Conservation (phyloP, 2,888 invertebrate genomes). For the Apomyelois bistriatella region DNA sequence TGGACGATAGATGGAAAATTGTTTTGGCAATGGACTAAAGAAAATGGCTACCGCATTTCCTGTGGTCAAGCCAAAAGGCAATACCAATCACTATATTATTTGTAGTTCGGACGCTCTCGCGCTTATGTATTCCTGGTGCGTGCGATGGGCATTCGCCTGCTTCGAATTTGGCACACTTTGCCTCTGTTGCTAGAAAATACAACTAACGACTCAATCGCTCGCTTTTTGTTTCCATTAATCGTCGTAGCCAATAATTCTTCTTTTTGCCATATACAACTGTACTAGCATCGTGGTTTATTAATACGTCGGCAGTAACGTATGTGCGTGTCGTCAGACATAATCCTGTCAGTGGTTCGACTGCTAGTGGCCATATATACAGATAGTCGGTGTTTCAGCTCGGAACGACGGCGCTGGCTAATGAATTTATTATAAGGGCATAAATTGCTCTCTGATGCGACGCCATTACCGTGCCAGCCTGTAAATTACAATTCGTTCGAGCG, state of each 20-base stretch:
- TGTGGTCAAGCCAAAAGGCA: constrained; percentile 75
- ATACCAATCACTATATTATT: constrained; percentile 60
- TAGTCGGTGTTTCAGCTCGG: constrained; percentile 33
- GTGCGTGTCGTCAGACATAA: constrained; percentile 27
- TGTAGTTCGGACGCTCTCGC: constrained; percentile 37
- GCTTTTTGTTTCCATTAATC: constrained; percentile 33
- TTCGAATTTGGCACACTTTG: constrained; percentile 29
- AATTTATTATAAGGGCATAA: constrained; percentile 79
- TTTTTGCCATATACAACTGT: constrained; percentile 17
- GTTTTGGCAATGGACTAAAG: constrained; percentile 66
- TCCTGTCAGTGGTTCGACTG: constrained; percentile 33
- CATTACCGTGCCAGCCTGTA: constrained; percentile 68
- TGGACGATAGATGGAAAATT: constrained; percentile 64
- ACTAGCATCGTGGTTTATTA: constrained; percentile 27
- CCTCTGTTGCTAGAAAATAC: constrained; percentile 24
- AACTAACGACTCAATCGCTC: constrained; percentile 28
- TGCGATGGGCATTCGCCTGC: constrained; percentile 22
- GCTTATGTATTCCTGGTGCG: constrained; percentile 56
- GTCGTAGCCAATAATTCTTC: constrained; percentile 16
- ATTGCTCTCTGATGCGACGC: constrained; percentile 73
- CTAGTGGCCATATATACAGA: constrained; percentile 28
- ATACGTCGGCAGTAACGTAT: constrained; percentile 24
- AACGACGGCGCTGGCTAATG: constrained; percentile 54
- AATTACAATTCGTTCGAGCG: constrained; percentile 70
- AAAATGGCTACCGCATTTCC: constrained; percentile 73